phyloP scores from a whole-genome alignment of 64 coral and sea anemone species.

The Pocillopora damicornis region DNA sequence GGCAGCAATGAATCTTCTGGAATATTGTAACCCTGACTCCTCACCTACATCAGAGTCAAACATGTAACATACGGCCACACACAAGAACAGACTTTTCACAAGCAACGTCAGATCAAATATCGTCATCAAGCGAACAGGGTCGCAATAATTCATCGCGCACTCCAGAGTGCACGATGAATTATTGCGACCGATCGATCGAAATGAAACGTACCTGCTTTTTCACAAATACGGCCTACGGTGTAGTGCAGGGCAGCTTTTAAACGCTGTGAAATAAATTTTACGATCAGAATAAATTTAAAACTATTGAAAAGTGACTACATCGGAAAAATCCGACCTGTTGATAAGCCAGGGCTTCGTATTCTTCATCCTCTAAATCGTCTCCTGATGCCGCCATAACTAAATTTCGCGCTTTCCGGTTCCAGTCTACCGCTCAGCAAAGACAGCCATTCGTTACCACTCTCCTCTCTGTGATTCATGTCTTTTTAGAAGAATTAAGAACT shows the following conservation, averaged over 20 bases:
- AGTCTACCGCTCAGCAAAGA: not conserved
- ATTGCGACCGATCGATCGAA: not conserved
- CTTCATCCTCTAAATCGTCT: conserved; percentile 62
- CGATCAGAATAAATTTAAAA: not conserved
- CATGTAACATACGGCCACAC: not conserved
- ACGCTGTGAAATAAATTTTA: conserved; percentile 47
- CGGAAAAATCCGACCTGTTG: conserved; percentile 58
- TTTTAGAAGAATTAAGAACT: no score
- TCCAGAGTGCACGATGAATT: no score
- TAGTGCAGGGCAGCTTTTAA: conserved; percentile 86
- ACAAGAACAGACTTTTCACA: not conserved
- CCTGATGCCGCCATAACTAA: conserved; percentile 69
- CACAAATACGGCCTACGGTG: conserved; percentile 78
- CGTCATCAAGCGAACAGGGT: no score
- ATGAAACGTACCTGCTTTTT: conserved; percentile 55
- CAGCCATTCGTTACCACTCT: not conserved
- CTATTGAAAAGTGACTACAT: not conserved
- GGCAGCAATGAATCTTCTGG: conserved; percentile 84
- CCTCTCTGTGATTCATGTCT: not conserved
- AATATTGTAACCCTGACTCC: conserved; percentile 63
- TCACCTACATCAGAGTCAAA: conserved; percentile 48
- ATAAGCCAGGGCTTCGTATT: conserved; percentile 76
- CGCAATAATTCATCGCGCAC: no score
- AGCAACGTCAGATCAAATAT: no score
- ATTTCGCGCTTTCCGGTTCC: conserved; percentile 41